Percentiles rank a stretch among this genome's conserved stretches.
Evolutionary conservation across 2,797 vertebrate genomes (phyloP).

Genomic region (Acrossocheilus wenchowensis): DNA sequence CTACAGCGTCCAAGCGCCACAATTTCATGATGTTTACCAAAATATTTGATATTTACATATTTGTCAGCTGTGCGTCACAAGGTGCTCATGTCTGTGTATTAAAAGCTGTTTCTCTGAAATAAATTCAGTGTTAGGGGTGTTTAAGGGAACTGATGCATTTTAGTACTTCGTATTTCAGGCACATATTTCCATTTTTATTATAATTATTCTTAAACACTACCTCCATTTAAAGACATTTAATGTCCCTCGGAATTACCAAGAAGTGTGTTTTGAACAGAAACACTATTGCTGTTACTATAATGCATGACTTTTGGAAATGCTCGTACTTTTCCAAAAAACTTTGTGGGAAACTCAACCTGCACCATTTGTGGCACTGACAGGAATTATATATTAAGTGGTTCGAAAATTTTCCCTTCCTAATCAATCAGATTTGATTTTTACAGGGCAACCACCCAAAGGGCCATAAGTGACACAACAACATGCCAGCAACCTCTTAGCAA

Average conservation of each 20-base stretch:
- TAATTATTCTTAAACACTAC: background rate
- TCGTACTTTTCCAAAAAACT: background rate
- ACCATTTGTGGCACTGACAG: background rate
- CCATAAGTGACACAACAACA: background rate
- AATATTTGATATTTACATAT: conserved; percentile 63
- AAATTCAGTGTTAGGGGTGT: conserved; percentile 27
- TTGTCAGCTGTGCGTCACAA: conserved; percentile 50
- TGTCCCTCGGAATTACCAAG: background rate
- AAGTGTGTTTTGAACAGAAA: conserved; percentile 1
- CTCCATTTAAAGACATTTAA: background rate
- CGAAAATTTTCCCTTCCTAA: background rate
- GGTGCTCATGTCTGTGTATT: conserved; percentile 34
- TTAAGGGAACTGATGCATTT: conserved; percentile 22
- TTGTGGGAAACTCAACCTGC: background rate
- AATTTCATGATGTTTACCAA: conserved; percentile 48
- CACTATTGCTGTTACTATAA: conserved; percentile 8
- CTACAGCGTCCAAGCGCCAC: background rate
- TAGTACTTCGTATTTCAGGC: background rate
- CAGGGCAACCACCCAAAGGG: background rate
- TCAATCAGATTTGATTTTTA: conserved; percentile 12
- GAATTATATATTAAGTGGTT: background rate
- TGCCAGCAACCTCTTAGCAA: background rate
- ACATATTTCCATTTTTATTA: conserved; percentile 18
- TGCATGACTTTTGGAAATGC: background rate
- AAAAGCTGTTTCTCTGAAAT: conserved; percentile 49